Evolutionary conservation across 2,113 vertebrate species (phyloP), one percentile per base, ranked within the genome.

Genomic region (Mola mola): DNA sequence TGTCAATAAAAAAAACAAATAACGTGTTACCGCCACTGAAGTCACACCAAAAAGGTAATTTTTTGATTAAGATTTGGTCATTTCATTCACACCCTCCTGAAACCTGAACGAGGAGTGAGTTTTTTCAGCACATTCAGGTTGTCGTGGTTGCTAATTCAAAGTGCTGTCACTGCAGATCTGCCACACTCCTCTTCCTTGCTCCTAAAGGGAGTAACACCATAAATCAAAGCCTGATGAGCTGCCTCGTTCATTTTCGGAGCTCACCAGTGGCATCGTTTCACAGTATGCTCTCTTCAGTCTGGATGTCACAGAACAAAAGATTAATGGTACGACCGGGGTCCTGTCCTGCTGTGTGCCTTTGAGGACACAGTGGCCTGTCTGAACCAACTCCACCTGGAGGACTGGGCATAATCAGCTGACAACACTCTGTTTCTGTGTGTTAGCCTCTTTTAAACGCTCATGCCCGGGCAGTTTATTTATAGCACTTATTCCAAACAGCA

Each of bases 201-300:
- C 66, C 67, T 31, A 22, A 31, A 66, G 68, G 57, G 42, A 50
- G 16, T 28, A 65, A 47, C 47, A 15, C 36, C 46, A 55, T 79
- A 58, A 78, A 83, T 85, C 75, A 76, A 52, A 58, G 34, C 44
- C 46, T 52, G 67, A 60, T 72, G 46, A 66, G 48, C 62, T 86
- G 69, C 67, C 62, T 33, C 42, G 10, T 68, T 50, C 25, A 49
- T 80, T 81, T 75, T 81, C 63, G 50, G 60, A 71, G 63, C 69
- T 83, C 78, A 71, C 49, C 11, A n/a, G 21, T 65, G 46, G 42
- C 37, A 49, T 59, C 64, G 66, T 11, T 33, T 33, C 29, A 10
- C 29, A 11, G 12, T 11, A 66, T 67, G 41, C 34, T 57, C 61
- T 76, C 51, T 38, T 52, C 42, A 33, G 74, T 15, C 58, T 66